These are phyloP conservation scores for Lineus longissimus DNA, from an alignment of 1,140 invertebrate species.

Conservation along the genomic window DNA sequence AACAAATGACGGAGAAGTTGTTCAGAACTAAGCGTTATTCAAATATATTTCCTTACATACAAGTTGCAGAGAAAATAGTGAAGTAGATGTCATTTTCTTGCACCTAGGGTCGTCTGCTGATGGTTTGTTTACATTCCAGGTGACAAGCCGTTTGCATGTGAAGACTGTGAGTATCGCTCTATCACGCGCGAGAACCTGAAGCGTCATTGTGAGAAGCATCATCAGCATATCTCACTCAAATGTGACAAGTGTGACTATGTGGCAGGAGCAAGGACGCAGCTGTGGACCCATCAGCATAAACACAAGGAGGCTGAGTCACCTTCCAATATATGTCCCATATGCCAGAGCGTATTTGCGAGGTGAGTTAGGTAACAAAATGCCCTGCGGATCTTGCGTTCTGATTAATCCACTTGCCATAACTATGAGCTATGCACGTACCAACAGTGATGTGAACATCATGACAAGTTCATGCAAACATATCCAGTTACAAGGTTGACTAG, in stretches of 20 bases:
- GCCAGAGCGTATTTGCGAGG: constrained; percentile 42
- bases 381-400: too few relatives aligned
- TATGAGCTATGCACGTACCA: too few relatives aligned
- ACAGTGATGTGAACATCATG: too few relatives aligned
- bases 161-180: constrained; percentile 37
- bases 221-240: constrained; percentile 38
- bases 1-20: background rate
- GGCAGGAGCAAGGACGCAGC: constrained; percentile 34
- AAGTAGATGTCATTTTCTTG: background rate
- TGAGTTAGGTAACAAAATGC: too few relatives aligned
- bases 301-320: constrained; percentile 33
- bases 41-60: background rate
- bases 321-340: constrained; percentile 42
- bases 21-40: background rate
- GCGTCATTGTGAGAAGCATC: constrained; percentile 43
- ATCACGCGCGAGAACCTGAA: constrained; percentile 40
- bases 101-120: too few relatives aligned
- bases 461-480: too few relatives aligned
- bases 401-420: too few relatives aligned
- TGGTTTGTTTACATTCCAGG: constrained; percentile 29
- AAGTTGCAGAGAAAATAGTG: background rate
- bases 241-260: constrained; percentile 45
- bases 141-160: constrained; percentile 43
- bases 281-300: constrained; percentile 48
- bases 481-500: too few relatives aligned